A percentile compares a stretch with the other conserved stretches of the same genome.
These are phyloP conservation scores for Argyresthia albistria DNA, from an alignment of 2,888 invertebrate genomes.

Conservation along the genomic window DNA sequence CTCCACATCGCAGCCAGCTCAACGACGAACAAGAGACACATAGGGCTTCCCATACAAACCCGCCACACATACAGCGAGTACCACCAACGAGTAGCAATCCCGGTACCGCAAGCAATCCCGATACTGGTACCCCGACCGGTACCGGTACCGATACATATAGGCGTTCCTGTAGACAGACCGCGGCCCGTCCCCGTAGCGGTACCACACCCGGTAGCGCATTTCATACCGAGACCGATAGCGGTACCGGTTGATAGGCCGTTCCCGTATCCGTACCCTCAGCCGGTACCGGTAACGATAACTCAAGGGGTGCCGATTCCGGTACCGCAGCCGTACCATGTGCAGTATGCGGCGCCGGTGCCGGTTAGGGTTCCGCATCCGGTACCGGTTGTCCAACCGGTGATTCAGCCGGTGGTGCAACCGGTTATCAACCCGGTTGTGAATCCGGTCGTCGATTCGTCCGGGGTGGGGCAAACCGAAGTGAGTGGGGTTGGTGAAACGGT, in stretches of 20 bases:
- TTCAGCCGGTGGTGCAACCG: neutral
- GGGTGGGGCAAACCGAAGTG: constrained; percentile 10
- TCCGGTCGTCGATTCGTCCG: constrained; percentile 6
- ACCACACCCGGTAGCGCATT: constrained; percentile 55
- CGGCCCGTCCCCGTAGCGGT: constrained; percentile 40
- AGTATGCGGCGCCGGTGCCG: constrained; percentile 47
- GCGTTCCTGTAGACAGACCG: constrained; percentile 52
- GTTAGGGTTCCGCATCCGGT: constrained; percentile 40
- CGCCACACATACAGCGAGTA: constrained; percentile 53
- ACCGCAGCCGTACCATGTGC: constrained; percentile 63
- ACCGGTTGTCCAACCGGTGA: constrained; percentile 8
- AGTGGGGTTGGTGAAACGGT: constrained; percentile 12
- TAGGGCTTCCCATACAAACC: constrained; percentile 27
- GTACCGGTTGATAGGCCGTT: constrained; percentile 68
- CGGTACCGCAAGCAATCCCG: constrained; percentile 65
- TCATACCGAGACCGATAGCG: constrained; percentile 51
- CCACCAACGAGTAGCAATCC: constrained; percentile 62
- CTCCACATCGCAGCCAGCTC: constrained; percentile 14
- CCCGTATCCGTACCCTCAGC: constrained; percentile 67
- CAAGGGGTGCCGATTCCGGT: constrained; percentile 68
- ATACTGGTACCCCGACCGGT: constrained; percentile 60
- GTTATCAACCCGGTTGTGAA: constrained; percentile 7
- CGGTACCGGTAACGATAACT: constrained; percentile 61
- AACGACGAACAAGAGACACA: constrained; percentile 10
- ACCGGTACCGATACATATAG: constrained; percentile 58